Conservation (phyloP, 2,797 vertebrate genomes). For the Hydrocynus forskahlii region DNA sequence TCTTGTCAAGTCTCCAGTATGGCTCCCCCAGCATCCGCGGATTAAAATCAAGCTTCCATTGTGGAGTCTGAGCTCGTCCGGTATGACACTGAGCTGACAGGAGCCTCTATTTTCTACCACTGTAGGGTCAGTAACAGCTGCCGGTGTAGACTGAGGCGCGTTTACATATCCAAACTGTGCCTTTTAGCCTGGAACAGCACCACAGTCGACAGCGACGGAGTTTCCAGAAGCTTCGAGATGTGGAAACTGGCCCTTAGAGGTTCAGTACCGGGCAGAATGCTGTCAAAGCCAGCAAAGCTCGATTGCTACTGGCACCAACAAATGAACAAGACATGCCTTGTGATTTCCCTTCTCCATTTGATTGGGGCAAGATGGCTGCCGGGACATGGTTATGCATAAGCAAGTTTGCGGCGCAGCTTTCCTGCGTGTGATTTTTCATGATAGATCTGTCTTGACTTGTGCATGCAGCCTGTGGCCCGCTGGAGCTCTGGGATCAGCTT, state of each 20-base stretch:
- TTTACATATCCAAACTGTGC: not conserved
- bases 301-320: constrained; percentile 48
- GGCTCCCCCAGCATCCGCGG: no score
- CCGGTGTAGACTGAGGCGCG: not conserved
- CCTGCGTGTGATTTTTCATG: not conserved
- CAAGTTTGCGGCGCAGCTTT: constrained; percentile 2
- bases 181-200: not conserved
- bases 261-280: not conserved
- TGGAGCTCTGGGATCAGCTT: constrained; percentile 22
- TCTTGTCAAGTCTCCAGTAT: constrained; percentile 23
- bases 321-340: constrained; percentile 49
- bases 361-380: constrained; percentile 29
- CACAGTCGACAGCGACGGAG: constrained; percentile 8
- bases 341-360: constrained; percentile 23
- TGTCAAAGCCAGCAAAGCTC: constrained; percentile 33
- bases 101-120: not conserved
- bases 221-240: not conserved
- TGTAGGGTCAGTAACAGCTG: not conserved
- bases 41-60: no score
- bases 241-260: not conserved
- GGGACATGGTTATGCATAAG: constrained; percentile 1
- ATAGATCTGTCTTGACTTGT: constrained; percentile 44
- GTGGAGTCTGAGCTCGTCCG: not conserved
- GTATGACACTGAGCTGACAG: not conserved
- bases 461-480: constrained; percentile 26